These are phyloP conservation scores for Orchesellides sinensis DNA, from an alignment of 2,888 invertebrate genomes.

Conservation along the genomic window DNA sequence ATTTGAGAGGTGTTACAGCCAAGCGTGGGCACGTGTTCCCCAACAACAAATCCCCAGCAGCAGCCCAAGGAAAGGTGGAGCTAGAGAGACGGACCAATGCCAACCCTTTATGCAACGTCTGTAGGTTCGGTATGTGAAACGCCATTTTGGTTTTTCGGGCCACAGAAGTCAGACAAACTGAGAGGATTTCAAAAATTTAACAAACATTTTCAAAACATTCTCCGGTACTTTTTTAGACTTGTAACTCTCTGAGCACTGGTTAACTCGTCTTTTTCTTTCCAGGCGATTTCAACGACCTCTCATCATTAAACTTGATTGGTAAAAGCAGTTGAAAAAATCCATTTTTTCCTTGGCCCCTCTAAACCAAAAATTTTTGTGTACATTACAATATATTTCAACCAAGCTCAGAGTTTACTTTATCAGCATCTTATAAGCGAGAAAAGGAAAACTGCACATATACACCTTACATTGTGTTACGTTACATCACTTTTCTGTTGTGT, in stretches of 20 bases:
- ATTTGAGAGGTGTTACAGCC: slow-evolving; percentile 59
- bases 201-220: slow-evolving; percentile 60
- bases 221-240: slow-evolving; percentile 43
- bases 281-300: slow-evolving; percentile 38
- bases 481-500: slow-evolving; percentile 60
- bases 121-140: slow-evolving; percentile 65
- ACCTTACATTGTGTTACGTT: slow-evolving; percentile 59
- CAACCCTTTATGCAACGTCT: slow-evolving; percentile 49
- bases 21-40: slow-evolving; percentile 70
- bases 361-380: slow-evolving; percentile 47
- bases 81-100: slow-evolving; percentile 59
- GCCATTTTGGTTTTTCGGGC: slow-evolving; percentile 75
- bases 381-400: slow-evolving; percentile 47
- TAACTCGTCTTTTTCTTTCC: slow-evolving; percentile 36
- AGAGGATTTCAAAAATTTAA: slow-evolving; percentile 65
- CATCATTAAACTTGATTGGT: neutral
- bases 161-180: slow-evolving; percentile 71
- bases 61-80: slow-evolving; percentile 64
- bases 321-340: slow-evolving; percentile 46
- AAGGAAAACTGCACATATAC: slow-evolving; percentile 51
- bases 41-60: slow-evolving; percentile 48
- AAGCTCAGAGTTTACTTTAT: slow-evolving; percentile 50
- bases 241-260: slow-evolving; percentile 5
- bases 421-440: slow-evolving; percentile 43
- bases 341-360: slow-evolving; percentile 56